Percentiles rank a stretch among this genome's conserved stretches.
Evolutionary conservation across 1,140 invertebrate species (phyloP).

Genomic region (Drosophila guanche): DNA sequence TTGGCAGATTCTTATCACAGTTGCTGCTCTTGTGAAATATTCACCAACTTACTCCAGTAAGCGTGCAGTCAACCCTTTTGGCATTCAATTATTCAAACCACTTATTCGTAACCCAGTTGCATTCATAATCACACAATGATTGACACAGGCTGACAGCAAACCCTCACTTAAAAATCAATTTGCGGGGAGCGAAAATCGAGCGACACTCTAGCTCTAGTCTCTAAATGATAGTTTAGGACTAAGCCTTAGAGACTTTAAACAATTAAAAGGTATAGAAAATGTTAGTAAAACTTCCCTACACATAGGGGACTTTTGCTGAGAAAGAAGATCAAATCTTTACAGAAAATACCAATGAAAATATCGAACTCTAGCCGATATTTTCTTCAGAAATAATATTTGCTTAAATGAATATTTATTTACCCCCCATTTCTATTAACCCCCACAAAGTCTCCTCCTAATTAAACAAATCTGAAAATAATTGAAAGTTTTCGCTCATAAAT

Average conservation of each 20-base stretch:
- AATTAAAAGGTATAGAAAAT: no score
- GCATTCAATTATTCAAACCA: constrained; percentile 38
- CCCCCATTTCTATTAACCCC: no score
- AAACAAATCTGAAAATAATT: constrained; percentile 80
- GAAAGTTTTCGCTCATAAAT: constrained; percentile 71
- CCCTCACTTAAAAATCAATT: constrained; percentile 70
- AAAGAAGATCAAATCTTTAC: no score
- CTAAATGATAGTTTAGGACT: constrained; percentile 24
- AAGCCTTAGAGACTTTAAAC: no score
- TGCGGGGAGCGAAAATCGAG: background rate
- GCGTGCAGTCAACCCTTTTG: constrained; percentile 1
- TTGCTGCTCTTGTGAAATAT: background rate
- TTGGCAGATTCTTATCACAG: background rate
- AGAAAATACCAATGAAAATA: no score
- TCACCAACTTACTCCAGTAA: background rate
- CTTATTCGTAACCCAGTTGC: constrained; percentile 36
- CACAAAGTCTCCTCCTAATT: constrained; percentile 48
- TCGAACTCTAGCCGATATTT: no score
- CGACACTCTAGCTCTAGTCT: background rate
- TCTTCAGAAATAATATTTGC: no score
- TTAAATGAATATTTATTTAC: no score
- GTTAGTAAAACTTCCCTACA: no score
- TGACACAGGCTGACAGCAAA: constrained; percentile 34
- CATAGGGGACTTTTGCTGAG: no score
- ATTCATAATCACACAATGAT: constrained; percentile 57